Conservation (phyloP, 1,140 invertebrate genomes). For the Hormaphis cornu region DNA sequence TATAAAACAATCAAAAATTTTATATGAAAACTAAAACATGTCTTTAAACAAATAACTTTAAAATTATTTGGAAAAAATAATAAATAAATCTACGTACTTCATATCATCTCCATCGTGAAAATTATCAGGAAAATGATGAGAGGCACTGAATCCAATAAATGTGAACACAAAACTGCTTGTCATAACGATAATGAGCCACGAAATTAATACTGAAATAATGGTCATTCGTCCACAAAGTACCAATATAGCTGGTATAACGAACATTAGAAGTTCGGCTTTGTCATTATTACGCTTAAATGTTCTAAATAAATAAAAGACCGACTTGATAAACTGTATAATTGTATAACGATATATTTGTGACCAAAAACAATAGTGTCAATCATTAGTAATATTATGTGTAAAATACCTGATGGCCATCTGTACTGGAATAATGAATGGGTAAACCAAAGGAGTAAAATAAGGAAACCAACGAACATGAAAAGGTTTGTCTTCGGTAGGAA, state of each 20-base stretch:
- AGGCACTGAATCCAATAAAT: slow-evolving; percentile 60
- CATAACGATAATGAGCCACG: slow-evolving; percentile 53
- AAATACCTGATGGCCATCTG: slow-evolving; percentile 46
- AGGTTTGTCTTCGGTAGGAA: slow-evolving; percentile 48
- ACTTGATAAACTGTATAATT: background rate
- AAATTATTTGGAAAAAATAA: no score
- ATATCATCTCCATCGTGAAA: slow-evolving; percentile 71
- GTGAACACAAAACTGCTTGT: slow-evolving; percentile 54
- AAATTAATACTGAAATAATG: background rate
- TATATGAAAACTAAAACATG: no score
- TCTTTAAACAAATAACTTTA: no score
- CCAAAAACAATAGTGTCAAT: no score
- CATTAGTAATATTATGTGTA: no score
- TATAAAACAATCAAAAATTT: no score
- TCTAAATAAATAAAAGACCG: background rate
- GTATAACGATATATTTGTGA: no score
- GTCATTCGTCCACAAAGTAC: slow-evolving; percentile 40
- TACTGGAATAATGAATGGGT: slow-evolving; percentile 42
- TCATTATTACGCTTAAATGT: slow-evolving; percentile 37
- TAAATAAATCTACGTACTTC: no score
- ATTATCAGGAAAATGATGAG: slow-evolving; percentile 72
- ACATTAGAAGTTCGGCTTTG: slow-evolving; percentile 44
- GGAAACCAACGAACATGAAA: slow-evolving; percentile 39
- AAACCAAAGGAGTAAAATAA: slow-evolving; percentile 48
- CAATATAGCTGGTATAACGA: slow-evolving; percentile 48